These are phyloP conservation scores for Clarias batrachus DNA, from an alignment of 2,113 vertebrate genomes.

Conservation along the genomic window DNA sequence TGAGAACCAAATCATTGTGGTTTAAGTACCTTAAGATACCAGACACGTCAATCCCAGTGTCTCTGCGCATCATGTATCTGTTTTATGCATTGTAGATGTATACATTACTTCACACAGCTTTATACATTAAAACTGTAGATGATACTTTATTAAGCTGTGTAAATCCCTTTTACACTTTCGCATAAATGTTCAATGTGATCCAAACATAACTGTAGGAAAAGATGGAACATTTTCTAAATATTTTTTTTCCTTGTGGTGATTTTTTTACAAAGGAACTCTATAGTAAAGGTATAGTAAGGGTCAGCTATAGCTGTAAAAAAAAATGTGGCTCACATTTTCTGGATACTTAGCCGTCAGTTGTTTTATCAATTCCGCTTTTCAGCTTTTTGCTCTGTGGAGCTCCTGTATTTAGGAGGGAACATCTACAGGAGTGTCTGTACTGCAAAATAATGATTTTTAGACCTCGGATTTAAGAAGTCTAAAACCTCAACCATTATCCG, in stretches of 20 bases:
- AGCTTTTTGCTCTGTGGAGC: background rate
- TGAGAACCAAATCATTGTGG: background rate
- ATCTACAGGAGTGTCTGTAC: background rate
- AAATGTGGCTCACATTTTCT: background rate
- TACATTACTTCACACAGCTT: background rate
- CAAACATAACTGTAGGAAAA: background rate
- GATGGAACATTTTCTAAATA: background rate
- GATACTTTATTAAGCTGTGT: background rate
- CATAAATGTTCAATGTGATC: background rate
- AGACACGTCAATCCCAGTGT: background rate
- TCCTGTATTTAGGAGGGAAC: background rate
- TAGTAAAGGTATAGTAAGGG: background rate
- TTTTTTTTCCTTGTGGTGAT: background rate
- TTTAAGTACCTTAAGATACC: background rate
- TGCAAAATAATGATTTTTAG: constrained; percentile 23
- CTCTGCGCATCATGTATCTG: background rate
- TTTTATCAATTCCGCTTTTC: background rate
- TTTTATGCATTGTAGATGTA: background rate
- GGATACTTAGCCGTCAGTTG: background rate
- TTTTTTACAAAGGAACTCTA: background rate
- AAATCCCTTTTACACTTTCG: background rate
- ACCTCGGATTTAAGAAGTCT: background rate
- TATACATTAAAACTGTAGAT: constrained; percentile 8
- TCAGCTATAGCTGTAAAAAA: background rate
- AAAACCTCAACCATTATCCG: constrained; percentile 33